A percentile compares a stretch with the other conserved stretches of the same genome.
These are phyloP conservation scores for Sula dactylatra DNA, from an alignment of 2,113 vertebrate genomes.

Conservation along the genomic window DNA sequence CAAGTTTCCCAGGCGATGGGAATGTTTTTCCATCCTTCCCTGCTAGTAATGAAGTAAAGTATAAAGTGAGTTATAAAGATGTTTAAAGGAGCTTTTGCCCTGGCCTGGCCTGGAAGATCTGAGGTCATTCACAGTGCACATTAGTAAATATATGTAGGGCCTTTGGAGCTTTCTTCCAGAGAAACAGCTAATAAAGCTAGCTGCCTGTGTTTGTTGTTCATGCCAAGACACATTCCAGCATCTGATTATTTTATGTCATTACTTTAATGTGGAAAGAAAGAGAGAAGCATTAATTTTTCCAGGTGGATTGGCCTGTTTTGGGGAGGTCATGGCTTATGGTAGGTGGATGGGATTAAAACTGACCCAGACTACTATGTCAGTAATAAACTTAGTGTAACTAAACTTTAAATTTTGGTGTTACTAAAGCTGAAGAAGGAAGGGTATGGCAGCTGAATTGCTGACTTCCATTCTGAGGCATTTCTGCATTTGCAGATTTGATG, in stretches of 20 bases:
- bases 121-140: slow-evolving; percentile 47
- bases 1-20: neutral
- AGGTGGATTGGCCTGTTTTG: slow-evolving; percentile 12
- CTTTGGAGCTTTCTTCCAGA: slow-evolving; percentile 65
- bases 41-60: neutral
- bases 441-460: neutral
- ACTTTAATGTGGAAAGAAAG: slow-evolving; percentile 59
- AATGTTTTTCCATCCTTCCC: slow-evolving; percentile 27
- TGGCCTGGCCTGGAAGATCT: neutral
- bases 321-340: neutral
- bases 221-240: slow-evolving; percentile 69
- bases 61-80: slow-evolving; percentile 4
- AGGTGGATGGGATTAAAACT: neutral
- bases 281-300: slow-evolving; percentile 34
- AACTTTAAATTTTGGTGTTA: neutral
- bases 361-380: neutral
- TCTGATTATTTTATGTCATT: slow-evolving; percentile 61
- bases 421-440: neutral
- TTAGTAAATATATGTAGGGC: slow-evolving; percentile 70
- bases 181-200: slow-evolving; percentile 74
- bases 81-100: slow-evolving; percentile 49
- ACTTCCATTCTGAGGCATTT: neutral
- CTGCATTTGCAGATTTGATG: neutral
- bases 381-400: neutral
- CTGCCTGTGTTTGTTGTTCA: slow-evolving; percentile 54